These are phyloP conservation scores for Drepana falcataria DNA, from an alignment of 2,888 invertebrate genomes.

Conservation along the genomic window DNA sequence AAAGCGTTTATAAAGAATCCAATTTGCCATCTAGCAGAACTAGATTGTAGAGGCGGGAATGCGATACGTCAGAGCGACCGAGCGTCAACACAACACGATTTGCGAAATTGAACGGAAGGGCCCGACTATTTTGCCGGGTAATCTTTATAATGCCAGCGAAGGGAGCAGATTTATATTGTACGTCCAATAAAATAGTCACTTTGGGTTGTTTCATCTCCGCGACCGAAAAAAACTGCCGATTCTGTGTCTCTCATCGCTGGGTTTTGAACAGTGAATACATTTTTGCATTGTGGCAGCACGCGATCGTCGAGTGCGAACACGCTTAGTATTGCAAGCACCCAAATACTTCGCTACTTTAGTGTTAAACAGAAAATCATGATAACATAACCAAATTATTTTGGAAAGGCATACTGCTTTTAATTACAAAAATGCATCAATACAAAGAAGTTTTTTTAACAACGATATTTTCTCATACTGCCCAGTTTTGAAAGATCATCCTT, in stretches of 20 bases:
- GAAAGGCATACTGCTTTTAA: no score
- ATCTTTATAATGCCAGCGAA: slow-evolving; percentile 47
- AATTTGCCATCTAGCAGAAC: slow-evolving; percentile 46
- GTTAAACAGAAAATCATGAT: no score
- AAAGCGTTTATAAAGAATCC: slow-evolving; percentile 37
- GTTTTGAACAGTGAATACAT: no score
- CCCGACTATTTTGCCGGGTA: slow-evolving; percentile 48
- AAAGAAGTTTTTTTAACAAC: no score
- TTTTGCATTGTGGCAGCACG: no score
- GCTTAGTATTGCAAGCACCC: no score
- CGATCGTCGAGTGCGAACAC: no score
- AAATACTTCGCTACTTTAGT: no score
- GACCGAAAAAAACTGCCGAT: not conserved
- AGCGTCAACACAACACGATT: slow-evolving; percentile 46
- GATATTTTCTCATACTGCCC: no score
- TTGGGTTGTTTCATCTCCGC: slow-evolving; percentile 3
- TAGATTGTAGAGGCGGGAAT: slow-evolving; percentile 35
- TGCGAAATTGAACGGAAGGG: slow-evolving; percentile 60
- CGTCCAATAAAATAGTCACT: slow-evolving; percentile 10
- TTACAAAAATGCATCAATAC: no score
- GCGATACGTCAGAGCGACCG: slow-evolving; percentile 46
- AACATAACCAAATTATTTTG: no score
- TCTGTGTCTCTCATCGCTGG: not conserved
- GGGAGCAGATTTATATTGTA: slow-evolving; percentile 17
- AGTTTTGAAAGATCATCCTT: no score